Percentiles rank a stretch among this genome's conserved stretches.
phyloP scores from a whole-genome alignment of 2,888 invertebrate species.

The Minunthozetes semirufus region DNA sequence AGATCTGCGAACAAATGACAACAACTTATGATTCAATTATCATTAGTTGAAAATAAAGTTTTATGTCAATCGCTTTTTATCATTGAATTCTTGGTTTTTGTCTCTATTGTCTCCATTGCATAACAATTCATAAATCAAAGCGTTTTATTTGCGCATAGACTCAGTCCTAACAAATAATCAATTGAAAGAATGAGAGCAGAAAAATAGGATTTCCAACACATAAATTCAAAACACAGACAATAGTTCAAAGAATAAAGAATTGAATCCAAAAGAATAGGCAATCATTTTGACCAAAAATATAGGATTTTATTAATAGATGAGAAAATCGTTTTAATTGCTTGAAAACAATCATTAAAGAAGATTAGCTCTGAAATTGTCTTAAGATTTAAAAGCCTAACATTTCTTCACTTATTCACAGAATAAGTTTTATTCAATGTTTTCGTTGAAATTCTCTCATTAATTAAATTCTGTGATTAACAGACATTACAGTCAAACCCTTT shows the following conservation, averaged over 20 bases:
- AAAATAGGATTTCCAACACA: not conserved
- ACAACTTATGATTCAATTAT: no score
- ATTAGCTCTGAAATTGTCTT: no score
- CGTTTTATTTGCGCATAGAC: not conserved
- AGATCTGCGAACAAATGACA: no score
- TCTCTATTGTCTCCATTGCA: not conserved
- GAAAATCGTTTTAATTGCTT: slow-evolving; percentile 6
- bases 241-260: no score
- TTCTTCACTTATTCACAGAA: no score
- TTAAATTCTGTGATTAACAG: no score
- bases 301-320: not conserved
- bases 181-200: not conserved
- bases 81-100: not conserved
- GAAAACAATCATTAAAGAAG: not conserved
- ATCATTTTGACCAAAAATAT: not conserved
- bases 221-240: not conserved
- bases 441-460: no score
- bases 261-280: not conserved
- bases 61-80: no score
- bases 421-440: no score
- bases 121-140: not conserved
- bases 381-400: no score
- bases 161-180: not conserved
- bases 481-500: no score
- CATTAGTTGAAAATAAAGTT: no score